Evolutionary conservation across 2,888 invertebrate species (phyloP).

Genomic region (Brachyptera putata): DNA sequence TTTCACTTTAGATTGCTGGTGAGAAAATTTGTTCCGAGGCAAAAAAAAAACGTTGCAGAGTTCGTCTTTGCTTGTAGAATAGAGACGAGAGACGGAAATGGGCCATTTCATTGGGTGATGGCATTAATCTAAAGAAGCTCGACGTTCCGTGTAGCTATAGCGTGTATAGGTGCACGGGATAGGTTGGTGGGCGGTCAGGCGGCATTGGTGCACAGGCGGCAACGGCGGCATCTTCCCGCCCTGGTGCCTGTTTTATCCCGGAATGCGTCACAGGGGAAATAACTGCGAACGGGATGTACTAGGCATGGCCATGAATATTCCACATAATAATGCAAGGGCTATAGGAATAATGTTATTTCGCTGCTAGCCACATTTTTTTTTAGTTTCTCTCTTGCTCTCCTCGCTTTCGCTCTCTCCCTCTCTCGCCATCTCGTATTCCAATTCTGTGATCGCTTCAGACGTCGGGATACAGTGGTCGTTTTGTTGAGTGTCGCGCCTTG

Average conservation of each 20-base stretch:
- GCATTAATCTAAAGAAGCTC: not conserved
- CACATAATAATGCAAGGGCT: conserved; percentile 3
- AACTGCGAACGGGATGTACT: conserved; percentile 2
- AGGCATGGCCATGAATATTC: conserved; percentile 4
- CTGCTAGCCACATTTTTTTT: too few relatives aligned
- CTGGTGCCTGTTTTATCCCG: not conserved
- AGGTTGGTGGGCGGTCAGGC: not conserved
- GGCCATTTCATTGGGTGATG: conserved; percentile 3
- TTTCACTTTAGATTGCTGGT: not conserved
- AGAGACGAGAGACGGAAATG: not conserved
- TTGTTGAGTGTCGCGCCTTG: not conserved
- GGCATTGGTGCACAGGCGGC: not conserved
- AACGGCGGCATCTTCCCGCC: not conserved
- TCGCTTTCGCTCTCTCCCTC: too few relatives aligned
- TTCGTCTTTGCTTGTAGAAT: not conserved
- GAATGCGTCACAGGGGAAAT: conserved; percentile 4
- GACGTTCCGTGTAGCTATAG: not conserved
- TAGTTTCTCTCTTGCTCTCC: too few relatives aligned
- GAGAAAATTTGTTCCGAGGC: not conserved
- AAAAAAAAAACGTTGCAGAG: not conserved
- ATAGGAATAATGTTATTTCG: conserved; percentile 7
- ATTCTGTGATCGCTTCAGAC: conserved; percentile 2
- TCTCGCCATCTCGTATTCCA: conserved; percentile 6
- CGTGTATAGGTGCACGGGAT: not conserved
- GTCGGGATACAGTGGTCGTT: not conserved